Base-by-base conservation (phyloP, 2,113 vertebrate species). In the Silurus meridionalis region DNA sequence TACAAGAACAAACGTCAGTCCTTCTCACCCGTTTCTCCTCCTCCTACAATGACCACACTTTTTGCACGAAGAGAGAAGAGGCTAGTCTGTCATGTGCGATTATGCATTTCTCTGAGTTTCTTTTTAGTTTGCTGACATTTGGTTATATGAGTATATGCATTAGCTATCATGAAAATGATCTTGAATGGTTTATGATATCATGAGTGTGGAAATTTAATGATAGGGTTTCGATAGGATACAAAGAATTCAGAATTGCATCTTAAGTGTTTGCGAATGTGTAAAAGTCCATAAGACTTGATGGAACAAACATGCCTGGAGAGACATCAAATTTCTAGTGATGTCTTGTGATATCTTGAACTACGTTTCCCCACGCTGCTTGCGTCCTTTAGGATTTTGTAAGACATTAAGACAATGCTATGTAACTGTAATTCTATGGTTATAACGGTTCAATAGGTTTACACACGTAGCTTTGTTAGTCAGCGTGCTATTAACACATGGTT, bases 1-100 rank as follows among this genome's bases (percentile, higher is more conserved):
- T 83, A 53, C 63, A 83, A 83, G 52, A 69, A 55, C 52, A 57
- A 69, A 67, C 64, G 25, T 48, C 53, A 72, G 19, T 28, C 53
- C 11, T 23, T n/a, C 17, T 52, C 63, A 53, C 13, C 50, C 4
- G 63, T 64, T 69, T 8, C 17, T 55, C 78, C 28, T 46, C 8
- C 37, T 50, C 37, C 15, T 10, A 55, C 48, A 19, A 25, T 8
- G 52, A 83, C 13, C 55, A 37, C 48, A 69, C 52, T 83, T 28
- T 69, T 53, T 72, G 9, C 53, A 15, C 9, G 8, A 28, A 67
- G 55, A 82, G 48, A 0, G 28, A 52, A 25, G n/a, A 58, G 7
- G 77, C 53, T 0, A 37, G 53, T 19, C n/a, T 58, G 55, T 37
- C n/a, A 28, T 17, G 53, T 19, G 14, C 17, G 52, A 79, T 79